Conservation (phyloP, 2,797 vertebrate genomes). For the Toxotes lorentzi region DNA sequence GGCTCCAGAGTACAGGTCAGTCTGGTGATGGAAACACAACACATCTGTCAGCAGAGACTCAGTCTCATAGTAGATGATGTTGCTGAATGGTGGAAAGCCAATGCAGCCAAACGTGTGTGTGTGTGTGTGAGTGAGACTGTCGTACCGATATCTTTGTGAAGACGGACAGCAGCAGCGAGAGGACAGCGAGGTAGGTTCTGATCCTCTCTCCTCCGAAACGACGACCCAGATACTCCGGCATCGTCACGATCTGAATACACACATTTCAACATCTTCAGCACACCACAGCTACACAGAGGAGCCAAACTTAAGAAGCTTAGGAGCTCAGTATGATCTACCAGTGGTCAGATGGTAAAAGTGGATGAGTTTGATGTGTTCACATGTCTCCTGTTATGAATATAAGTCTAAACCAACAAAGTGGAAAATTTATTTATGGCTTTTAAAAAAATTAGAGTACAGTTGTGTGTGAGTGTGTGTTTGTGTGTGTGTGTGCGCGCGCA, state of each 20-base stretch:
- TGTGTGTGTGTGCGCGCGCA: slow-evolving; percentile 10
- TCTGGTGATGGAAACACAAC: slow-evolving; percentile 77
- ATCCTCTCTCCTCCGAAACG: slow-evolving; percentile 93
- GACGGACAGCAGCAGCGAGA: slow-evolving; percentile 91
- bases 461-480: background rate
- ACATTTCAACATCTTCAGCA: slow-evolving; percentile 22
- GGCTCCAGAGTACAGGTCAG: slow-evolving; percentile 92
- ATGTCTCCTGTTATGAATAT: background rate
- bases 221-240: slow-evolving; percentile 93
- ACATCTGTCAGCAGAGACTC: slow-evolving; percentile 21
- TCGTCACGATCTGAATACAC: slow-evolving; percentile 89
- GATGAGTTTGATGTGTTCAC: background rate
- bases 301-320: background rate
- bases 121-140: slow-evolving; percentile 10
- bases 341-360: background rate
- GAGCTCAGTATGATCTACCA: background rate
- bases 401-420: background rate
- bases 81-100: background rate
- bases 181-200: slow-evolving; percentile 88
- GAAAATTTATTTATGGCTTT: background rate
- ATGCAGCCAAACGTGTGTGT: background rate
- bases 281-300: background rate
- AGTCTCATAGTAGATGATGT: background rate
- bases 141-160: slow-evolving; percentile 97
- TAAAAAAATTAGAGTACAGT: background rate